phyloP scores from a whole-genome alignment of 1,140 invertebrate genomes.

The Drosophila quadrilineata region DNA sequence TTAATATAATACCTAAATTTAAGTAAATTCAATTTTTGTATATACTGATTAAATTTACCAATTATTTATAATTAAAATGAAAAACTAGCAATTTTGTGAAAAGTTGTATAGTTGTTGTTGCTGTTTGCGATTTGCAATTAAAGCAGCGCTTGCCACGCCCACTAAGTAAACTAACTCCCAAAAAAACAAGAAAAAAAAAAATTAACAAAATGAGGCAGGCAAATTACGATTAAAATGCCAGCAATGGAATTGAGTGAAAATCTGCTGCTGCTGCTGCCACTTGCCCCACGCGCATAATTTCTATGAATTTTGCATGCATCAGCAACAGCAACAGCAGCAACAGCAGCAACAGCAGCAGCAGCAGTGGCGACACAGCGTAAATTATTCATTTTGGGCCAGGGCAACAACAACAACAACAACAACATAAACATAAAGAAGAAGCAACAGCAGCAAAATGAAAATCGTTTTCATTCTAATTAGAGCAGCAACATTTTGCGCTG shows the following conservation, averaged over 20 bases:
- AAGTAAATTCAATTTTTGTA: no score
- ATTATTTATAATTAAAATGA: no score
- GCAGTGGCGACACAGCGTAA: constrained; percentile 36
- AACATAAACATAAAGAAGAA: not conserved
- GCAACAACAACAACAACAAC: constrained; percentile 23
- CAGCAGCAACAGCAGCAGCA: constrained; percentile 14
- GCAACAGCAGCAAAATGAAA: constrained; percentile 57
- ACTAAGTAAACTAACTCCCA: no score
- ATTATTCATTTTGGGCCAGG: constrained; percentile 70
- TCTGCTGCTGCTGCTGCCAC: no score
- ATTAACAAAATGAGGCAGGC: constrained; percentile 12
- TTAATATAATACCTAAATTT: no score
- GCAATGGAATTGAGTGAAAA: constrained; percentile 70
- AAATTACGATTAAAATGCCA: constrained; percentile 58
- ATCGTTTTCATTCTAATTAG: constrained; percentile 78
- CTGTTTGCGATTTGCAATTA: constrained; percentile 53
- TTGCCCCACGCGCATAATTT: constrained; percentile 43
- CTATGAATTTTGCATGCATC: constrained; percentile 70
- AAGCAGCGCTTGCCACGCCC: constrained; percentile 45
- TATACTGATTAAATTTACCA: no score
- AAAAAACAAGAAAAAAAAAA: no score
- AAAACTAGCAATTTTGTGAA: constrained; percentile 13
- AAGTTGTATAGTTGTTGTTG: not conserved
- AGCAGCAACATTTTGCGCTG: constrained; percentile 74
- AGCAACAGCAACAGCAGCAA: constrained; percentile 42